Base-by-base conservation (phyloP, 2,888 invertebrate species). In the Rhagonycha lutea region DNA sequence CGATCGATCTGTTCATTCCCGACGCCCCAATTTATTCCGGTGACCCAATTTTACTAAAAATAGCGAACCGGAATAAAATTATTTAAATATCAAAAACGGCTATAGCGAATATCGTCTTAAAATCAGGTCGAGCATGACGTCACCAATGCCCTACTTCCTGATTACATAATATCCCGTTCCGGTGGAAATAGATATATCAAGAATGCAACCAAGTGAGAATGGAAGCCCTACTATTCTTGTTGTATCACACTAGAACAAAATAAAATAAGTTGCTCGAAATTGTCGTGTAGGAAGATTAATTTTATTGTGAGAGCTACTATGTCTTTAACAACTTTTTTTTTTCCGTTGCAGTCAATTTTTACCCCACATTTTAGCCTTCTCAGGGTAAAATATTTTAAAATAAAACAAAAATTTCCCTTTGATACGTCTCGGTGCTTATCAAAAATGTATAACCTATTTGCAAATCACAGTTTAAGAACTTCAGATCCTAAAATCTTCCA, bases 111-210 rank as follows among this genome's bases (percentile, higher is more conserved):
- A 61, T 18, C 4, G 63, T 76, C 68, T 69, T 70, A 71, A 47
- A 74, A 80, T 79, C 80, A 80, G 81, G 81, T 80, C 81, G 80
- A 69, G 70, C 73, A 73, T 83, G 83, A 83, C 82, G 83, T 82
- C 82, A 81, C 75, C 74, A 72, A 79, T 83, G 83, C 80, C 83
- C 83, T 82, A 83, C 81, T 82, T 83, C 83, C 83, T 80, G 80
- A 80, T 81, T 78, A 70, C 70, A 69, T 75, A 78, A 79, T 75
- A 75, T 79, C 81, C 81, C 78, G 80, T 81, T 79, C 79, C 79
- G 81, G 77, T 75, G 65, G 73, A 74, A 74, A 75, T 70, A 79
- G 76, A 79, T 71, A 75, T 79, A 75, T 76, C 76, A 73, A 75
- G 74, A 79, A 79, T 75, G 70, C 77, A 74, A 68, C 62, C 62